Percentiles rank a stretch among this genome's conserved stretches.
phyloP scores from a whole-genome alignment of 2,113 vertebrate species.

The Oxygymnocypris stewartii region DNA sequence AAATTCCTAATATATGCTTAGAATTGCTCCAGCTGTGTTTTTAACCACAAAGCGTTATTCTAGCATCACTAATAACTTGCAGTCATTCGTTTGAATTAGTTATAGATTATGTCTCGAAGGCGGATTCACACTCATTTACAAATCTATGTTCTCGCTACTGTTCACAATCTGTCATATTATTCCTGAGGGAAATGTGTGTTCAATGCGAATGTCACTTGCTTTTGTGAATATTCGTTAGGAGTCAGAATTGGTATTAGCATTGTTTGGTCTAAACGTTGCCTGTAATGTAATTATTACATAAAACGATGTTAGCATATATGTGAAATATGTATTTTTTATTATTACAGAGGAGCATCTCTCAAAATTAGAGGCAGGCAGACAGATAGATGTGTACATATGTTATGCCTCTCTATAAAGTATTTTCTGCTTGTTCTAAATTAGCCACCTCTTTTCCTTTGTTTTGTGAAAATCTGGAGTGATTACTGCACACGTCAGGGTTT shows the following conservation, averaged over 20 bases:
- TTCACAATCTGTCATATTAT: slow-evolving; percentile 25
- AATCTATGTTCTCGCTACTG: slow-evolving; percentile 17
- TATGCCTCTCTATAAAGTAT: neutral
- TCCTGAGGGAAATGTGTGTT: slow-evolving; percentile 21
- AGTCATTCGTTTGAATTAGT: slow-evolving; percentile 37
- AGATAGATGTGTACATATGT: neutral
- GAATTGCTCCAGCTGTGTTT: slow-evolving; percentile 33
- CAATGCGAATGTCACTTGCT: neutral
- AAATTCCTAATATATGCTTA: slow-evolving; percentile 30
- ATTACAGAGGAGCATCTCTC: neutral
- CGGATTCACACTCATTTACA: slow-evolving; percentile 28
- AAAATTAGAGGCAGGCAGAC: neutral
- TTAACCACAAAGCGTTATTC: slow-evolving; percentile 32
- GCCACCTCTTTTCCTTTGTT: neutral
- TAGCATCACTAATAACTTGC: slow-evolving; percentile 37
- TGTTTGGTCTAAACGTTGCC: neutral
- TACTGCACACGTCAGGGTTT: slow-evolving; percentile 1
- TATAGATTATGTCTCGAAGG: slow-evolving; percentile 23
- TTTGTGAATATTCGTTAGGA: neutral
- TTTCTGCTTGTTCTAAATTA: neutral
- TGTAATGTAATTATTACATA: neutral
- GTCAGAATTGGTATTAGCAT: neutral
- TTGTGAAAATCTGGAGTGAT: slow-evolving; percentile 31
- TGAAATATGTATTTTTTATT: neutral
- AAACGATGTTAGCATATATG: neutral